Percentiles rank a stretch among this genome's conserved stretches.
These are phyloP conservation scores for Drosophila bifasciata DNA, from an alignment of 1,140 invertebrate species.

Conservation along the genomic window DNA sequence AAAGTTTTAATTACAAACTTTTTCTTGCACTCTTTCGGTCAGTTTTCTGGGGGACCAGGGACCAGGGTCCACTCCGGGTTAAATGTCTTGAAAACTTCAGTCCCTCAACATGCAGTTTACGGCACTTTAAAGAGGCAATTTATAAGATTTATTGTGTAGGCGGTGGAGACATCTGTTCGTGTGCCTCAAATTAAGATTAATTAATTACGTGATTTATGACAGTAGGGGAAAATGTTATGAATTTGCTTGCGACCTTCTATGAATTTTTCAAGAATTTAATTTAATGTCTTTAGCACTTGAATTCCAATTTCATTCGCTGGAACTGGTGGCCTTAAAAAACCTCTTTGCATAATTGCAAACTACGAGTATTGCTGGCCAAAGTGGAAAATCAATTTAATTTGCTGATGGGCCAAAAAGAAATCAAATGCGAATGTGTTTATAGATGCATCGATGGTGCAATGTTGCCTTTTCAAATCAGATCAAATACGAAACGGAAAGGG, in stretches of 20 bases:
- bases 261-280: conserved; percentile 27
- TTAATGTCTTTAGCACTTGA: conserved; percentile 34
- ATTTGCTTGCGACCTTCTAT: conserved; percentile 17
- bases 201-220: conserved; percentile 48
- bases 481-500: conserved; percentile 33
- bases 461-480: conserved; percentile 47
- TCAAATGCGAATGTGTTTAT: conserved; percentile 29
- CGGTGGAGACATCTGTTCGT: conserved; percentile 35
- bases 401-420: conserved; percentile 41
- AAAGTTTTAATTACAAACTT: conserved; percentile 80
- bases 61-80: conserved; percentile 5
- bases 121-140: conserved; percentile 61
- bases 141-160: conserved; percentile 51
- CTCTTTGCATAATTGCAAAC: conserved; percentile 67
- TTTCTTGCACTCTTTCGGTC: conserved; percentile 51
- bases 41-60: too few species aligned
- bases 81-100: conserved; percentile 11
- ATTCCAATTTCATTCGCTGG: conserved; percentile 14
- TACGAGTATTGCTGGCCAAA: conserved; percentile 19
- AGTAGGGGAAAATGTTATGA: background rate
- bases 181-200: conserved; percentile 60
- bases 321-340: conserved; percentile 37
- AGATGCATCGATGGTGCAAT: conserved; percentile 15
- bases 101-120: conserved; percentile 43
- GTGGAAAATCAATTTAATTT: conserved; percentile 68